Conservation (phyloP, 2,797 vertebrate species). For the Hyperoplus lanceolatus region DNA sequence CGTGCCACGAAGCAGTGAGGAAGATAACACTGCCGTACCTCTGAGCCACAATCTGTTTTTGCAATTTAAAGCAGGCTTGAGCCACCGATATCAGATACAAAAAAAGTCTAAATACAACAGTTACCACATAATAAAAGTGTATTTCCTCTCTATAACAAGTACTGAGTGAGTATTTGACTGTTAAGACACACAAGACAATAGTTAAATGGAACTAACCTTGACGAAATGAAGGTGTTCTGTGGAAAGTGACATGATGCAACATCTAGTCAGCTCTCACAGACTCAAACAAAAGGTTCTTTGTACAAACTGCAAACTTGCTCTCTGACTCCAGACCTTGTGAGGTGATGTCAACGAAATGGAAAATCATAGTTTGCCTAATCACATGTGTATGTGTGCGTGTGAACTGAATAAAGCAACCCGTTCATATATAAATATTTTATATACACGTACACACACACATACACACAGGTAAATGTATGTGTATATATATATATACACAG, state of each 20-base stretch:
- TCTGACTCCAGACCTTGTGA: slow-evolving; percentile 76
- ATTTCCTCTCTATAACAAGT: background rate
- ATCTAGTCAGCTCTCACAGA: slow-evolving; percentile 40
- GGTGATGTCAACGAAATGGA: slow-evolving; percentile 71
- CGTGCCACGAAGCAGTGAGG: slow-evolving; percentile 13
- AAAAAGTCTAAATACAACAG: background rate
- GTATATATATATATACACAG: background rate
- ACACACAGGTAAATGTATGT: background rate
- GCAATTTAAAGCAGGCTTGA: background rate
- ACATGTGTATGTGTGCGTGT: slow-evolving; percentile 33
- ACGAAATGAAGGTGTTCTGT: slow-evolving; percentile 43
- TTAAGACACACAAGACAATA: slow-evolving; percentile 16
- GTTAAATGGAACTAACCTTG: slow-evolving; percentile 30
- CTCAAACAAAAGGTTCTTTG: slow-evolving; percentile 66
- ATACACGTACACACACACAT: no score
- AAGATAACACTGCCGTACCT: slow-evolving; percentile 18
- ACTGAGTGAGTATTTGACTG: background rate
- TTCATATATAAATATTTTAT: background rate
- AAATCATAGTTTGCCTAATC: slow-evolving; percentile 55
- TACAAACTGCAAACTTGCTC: slow-evolving; percentile 65
- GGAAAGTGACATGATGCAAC: slow-evolving; percentile 45
- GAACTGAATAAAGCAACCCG: slow-evolving; percentile 45
- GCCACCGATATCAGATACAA: slow-evolving; percentile 9
- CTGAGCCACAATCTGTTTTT: slow-evolving; percentile 5
- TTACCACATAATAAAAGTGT: background rate